phyloP scores from a whole-genome alignment of 1,140 invertebrate species.

The Eriocheir sinensis region DNA sequence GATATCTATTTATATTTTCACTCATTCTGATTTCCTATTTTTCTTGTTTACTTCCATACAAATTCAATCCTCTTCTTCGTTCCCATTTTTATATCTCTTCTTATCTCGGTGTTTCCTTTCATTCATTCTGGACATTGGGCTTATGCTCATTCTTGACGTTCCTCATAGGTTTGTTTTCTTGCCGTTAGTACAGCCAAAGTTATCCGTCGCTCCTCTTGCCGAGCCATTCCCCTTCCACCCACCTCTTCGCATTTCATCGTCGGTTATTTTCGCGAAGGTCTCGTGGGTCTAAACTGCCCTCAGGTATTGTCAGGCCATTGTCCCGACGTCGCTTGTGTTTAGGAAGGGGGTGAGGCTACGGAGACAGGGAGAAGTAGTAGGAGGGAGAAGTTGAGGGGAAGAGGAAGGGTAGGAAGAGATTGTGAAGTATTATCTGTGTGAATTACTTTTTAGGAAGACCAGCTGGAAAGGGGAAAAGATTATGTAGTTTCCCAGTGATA shows the following conservation, averaged over 20 bases:
- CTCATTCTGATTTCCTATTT: not conserved
- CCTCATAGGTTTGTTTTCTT: no score
- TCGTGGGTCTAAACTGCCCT: no score
- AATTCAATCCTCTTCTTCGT: not conserved
- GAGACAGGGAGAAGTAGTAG: not conserved
- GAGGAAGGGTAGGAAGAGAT: not conserved
- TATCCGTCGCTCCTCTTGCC: no score
- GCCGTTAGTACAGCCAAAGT: no score
- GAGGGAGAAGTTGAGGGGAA: not conserved
- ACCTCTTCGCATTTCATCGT: no score
- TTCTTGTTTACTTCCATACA: not conserved
- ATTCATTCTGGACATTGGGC: no score
- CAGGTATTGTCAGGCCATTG: no score
- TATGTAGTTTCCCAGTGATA: no score
- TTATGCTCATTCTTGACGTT: no score
- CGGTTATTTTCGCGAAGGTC: no score
- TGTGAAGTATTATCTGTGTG: not conserved
- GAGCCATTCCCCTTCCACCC: no score
- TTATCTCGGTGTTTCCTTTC: not conserved
- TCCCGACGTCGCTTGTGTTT: no score
- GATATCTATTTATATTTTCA: slow-evolving; percentile 17
- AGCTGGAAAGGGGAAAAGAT: not conserved
- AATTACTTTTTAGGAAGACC: not conserved
- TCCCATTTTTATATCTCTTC: not conserved
- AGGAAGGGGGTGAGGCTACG: not conserved